Evolutionary conservation across 2,888 invertebrate species (phyloP).

Genomic region (Chesias legatella): DNA sequence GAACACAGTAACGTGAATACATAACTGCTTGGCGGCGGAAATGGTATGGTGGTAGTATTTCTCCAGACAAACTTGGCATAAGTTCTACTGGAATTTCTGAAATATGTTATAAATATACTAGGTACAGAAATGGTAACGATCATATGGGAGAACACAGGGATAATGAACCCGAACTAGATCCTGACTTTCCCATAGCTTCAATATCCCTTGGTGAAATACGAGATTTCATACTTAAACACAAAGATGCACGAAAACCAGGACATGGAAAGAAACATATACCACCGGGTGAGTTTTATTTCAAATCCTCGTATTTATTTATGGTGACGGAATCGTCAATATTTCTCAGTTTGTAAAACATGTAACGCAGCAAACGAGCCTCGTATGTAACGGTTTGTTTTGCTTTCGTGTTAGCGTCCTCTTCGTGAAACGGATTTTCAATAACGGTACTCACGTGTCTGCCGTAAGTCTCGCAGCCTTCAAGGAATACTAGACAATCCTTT

Average conservation of each 20-base stretch:
- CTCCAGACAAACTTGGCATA: too few species aligned
- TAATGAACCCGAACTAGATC: constrained; percentile 84
- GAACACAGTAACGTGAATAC: too few species aligned
- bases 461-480: constrained; percentile 93
- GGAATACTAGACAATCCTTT: constrained; percentile 92
- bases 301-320: constrained; percentile 77
- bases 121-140: constrained; percentile 84
- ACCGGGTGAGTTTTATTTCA: constrained; percentile 69
- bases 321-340: constrained; percentile 76
- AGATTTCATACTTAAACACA: constrained; percentile 83
- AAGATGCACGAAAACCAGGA: constrained; percentile 75
- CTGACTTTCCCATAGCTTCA: constrained; percentile 83
- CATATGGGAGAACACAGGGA: constrained; percentile 87
- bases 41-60: too few species aligned
- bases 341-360: constrained; percentile 86
- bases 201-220: constrained; percentile 83
- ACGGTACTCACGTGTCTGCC: constrained; percentile 91
- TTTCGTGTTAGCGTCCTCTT: constrained; percentile 83
- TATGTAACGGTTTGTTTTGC: constrained; percentile 95
- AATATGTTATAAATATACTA: constrained; percentile 34
- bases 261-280: constrained; percentile 62
- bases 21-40: too few species aligned
- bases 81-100: not conserved
- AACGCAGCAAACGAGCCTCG: constrained; percentile 91
- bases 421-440: constrained; percentile 89